Conservation (phyloP, 37 sponge, comb jelly and placozoan species). For the Mnemiopsis leidyi region DNA sequence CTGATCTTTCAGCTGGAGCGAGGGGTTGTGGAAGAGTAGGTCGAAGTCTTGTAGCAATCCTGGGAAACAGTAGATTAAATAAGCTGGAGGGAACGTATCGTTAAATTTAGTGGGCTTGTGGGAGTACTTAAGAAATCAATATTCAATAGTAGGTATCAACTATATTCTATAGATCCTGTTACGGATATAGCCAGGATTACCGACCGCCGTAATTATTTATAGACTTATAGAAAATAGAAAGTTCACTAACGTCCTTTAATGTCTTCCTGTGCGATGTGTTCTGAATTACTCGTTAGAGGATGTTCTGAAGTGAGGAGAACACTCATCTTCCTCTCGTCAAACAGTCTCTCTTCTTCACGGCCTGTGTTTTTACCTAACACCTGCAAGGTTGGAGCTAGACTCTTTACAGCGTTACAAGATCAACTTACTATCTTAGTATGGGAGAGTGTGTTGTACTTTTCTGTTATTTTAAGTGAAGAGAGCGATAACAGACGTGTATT, state of each 20-base stretch:
- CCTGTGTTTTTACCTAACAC: slow-evolving; percentile 8
- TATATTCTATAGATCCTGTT: no score
- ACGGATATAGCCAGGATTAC: no score
- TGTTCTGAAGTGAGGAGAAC: slow-evolving; percentile 11
- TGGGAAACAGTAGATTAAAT: not conserved
- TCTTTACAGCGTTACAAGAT: not conserved
- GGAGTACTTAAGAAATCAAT: no score
- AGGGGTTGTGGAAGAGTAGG: slow-evolving; percentile 62
- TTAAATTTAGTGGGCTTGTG: no score
- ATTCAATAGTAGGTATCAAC: no score
- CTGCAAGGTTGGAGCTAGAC: not conserved
- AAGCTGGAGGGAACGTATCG: no score
- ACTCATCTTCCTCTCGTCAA: slow-evolving; percentile 44
- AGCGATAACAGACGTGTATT: no score
- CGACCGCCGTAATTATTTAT: no score
- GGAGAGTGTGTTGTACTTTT: no score
- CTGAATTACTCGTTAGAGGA: not conserved
- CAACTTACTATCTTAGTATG: not conserved
- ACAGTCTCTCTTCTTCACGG: not conserved
- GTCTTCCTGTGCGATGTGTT: slow-evolving; percentile 7
- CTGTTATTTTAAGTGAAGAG: no score
- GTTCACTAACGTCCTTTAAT: slow-evolving; percentile 57
- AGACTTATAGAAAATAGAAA: no score
- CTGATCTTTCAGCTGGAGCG: not conserved
- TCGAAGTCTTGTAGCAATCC: slow-evolving; percentile 56